Evolutionary conservation across 37 sponge, comb jelly and placozoan species (phyloP), one percentile per base, ranked within the genome.

Genomic region (Ephydatia muelleri): DNA sequence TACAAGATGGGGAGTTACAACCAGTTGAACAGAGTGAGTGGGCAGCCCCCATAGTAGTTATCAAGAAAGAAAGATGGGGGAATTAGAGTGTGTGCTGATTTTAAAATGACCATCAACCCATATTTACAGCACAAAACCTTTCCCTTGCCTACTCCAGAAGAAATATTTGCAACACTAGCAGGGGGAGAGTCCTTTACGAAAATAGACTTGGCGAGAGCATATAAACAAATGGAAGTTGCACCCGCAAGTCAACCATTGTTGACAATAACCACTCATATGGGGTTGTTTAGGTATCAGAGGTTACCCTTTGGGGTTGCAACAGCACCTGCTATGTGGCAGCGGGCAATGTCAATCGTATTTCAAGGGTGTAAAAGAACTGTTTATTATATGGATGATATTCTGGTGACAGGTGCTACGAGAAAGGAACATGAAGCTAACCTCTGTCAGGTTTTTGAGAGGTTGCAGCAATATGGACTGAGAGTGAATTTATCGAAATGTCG

Each of bases 311-410:
- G 79, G 79, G 30, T 78, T 49, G 79, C 79, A 39, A 31, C 79
- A 78, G 79, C 79, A n/a, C 79, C 79, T n/a, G 79, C 79, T 26
- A 49, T 78, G 65, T 78, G 79, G 79, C 64, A 78, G 31, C n/a
- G 12, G 26, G 64, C 79, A 27, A 78, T 78, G 79, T 74, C 75
- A 6, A 33, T 74, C 25, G 75, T 74, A 25, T 32, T 5, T 32
- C 75, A 74, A 32, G 75, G 75, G 25, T 74, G 75, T 35, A 34
- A 32, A 35, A 35, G 75, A 32, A 23, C 25, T 74, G 5, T 32
- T 36, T 32, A 74, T 74, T 74, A 43, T 43, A 43, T 43, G 43
- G 43, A 43, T 43, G 43, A 43, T 43, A 43, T 43, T n/a, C n/a
- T n/a, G n/a, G n/a, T n/a, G n/a, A n/a, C n/a, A n/a, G n/a, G n/a